phyloP scores from a whole-genome alignment of 1,140 invertebrate species.

The Conopomorpha cramerella region DNA sequence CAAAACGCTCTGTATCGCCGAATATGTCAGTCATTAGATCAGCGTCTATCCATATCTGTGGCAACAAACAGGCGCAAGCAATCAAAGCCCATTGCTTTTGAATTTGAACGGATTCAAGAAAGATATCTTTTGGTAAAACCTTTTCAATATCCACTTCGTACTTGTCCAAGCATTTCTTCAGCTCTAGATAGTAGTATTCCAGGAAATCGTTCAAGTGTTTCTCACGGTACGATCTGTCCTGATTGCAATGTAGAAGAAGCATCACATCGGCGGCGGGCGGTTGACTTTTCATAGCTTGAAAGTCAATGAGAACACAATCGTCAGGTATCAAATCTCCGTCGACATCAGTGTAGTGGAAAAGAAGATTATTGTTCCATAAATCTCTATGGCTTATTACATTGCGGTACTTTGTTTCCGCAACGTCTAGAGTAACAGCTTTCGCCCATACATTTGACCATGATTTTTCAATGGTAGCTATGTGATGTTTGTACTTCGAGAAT shows the following conservation, averaged over 20 bases:
- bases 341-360: constrained; percentile 60
- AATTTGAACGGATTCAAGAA: constrained; percentile 37
- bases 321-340: constrained; percentile 19
- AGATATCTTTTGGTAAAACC: constrained; percentile 35
- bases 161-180: constrained; percentile 34
- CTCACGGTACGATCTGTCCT: constrained; percentile 32
- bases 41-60: constrained; percentile 36
- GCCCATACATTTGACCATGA: constrained; percentile 30
- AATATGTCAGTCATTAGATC: constrained; percentile 26
- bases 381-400: constrained; percentile 67
- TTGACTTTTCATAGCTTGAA: constrained; percentile 60
- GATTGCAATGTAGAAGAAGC: constrained; percentile 34
- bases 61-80: constrained; percentile 28
- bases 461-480: constrained; percentile 18
- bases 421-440: constrained; percentile 17
- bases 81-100: constrained; percentile 31
- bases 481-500: constrained; percentile 23
- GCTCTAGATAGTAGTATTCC: constrained; percentile 52
- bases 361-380: constrained; percentile 66
- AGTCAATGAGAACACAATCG: constrained; percentile 64
- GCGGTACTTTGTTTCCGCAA: constrained; percentile 17
- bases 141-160: constrained; percentile 29
- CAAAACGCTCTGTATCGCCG: constrained; percentile 21
- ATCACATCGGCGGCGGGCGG: constrained; percentile 64
- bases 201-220: constrained; percentile 42